Conservation (phyloP, 53 echinoderm and acorn worm species). For the Holothuria leucospilota region DNA sequence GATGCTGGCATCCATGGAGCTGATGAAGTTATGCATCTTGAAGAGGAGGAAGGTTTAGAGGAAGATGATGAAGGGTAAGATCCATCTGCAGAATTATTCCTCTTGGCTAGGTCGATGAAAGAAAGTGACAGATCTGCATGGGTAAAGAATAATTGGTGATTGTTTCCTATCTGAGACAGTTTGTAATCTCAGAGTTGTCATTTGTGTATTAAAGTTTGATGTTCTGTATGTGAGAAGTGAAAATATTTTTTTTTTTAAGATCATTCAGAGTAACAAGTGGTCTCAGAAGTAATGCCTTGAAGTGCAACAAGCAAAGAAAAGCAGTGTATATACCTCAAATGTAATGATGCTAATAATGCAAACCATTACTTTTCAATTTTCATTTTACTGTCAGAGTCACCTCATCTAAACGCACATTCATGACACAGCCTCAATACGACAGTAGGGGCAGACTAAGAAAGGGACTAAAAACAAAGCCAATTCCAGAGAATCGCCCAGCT, state of each 20-base stretch:
- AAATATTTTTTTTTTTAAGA: neutral
- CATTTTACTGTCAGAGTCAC: neutral
- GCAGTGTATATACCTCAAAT: too few relatives aligned
- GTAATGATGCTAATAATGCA: neutral
- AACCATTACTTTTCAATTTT: neutral
- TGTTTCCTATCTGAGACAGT: too few relatives aligned
- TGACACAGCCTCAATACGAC: constrained; percentile 64
- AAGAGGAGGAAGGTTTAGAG: constrained; percentile 55
- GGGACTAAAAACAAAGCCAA: constrained; percentile 27
- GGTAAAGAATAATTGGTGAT: too few relatives aligned
- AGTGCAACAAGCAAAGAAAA: too few relatives aligned
- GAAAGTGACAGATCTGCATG: too few relatives aligned
- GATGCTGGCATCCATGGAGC: constrained; percentile 6
- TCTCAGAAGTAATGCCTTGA: too few relatives aligned
- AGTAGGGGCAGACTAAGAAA: constrained; percentile 24
- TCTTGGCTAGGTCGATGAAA: too few relatives aligned
- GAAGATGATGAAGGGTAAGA: constrained; percentile 50
- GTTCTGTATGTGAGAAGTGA: too few relatives aligned
- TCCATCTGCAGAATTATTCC: neutral
- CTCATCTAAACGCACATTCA: constrained; percentile 44
- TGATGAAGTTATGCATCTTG: constrained; percentile 57
- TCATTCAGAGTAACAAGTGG: too few relatives aligned
- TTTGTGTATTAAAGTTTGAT: too few relatives aligned
- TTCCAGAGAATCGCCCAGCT: constrained; percentile 65
- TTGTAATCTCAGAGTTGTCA: too few relatives aligned